These are phyloP conservation scores for Uria aalge DNA, from an alignment of 2,113 vertebrate species.

Conservation along the genomic window DNA sequence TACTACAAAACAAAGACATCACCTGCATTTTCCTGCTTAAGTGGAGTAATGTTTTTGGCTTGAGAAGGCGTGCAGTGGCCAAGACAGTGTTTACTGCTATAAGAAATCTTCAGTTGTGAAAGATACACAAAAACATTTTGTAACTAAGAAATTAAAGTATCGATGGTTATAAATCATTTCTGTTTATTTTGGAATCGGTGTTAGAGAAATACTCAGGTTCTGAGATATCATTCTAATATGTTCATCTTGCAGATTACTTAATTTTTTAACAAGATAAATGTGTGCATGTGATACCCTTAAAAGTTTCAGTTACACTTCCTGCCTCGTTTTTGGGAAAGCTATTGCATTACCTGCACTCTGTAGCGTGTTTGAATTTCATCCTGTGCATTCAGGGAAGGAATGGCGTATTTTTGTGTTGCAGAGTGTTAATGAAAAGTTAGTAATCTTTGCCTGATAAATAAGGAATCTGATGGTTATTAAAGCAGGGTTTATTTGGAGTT, in stretches of 20 bases:
- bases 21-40: conserved; percentile 8
- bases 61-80: background rate
- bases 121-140: background rate
- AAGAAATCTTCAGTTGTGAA: background rate
- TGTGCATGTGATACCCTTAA: conserved; percentile 7
- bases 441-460: conserved; percentile 35
- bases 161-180: background rate
- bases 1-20: conserved; percentile 31
- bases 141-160: background rate
- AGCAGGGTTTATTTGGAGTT: conserved; percentile 38
- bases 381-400: background rate
- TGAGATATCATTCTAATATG: background rate
- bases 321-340: conserved; percentile 2
- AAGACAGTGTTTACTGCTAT: background rate
- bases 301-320: conserved; percentile 62
- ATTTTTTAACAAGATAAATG: conserved; percentile 7
- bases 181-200: background rate
- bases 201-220: background rate
- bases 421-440: conserved; percentile 7
- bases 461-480: conserved; percentile 50
- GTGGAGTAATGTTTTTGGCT: background rate
- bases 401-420: background rate
- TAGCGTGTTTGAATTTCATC: conserved; percentile 9
- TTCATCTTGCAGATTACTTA: conserved; percentile 26
- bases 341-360: conserved; percentile 28